phyloP scores from a whole-genome alignment of 37 sponge, comb jelly and placozoan genomes.

The Eunapius fragilis region DNA sequence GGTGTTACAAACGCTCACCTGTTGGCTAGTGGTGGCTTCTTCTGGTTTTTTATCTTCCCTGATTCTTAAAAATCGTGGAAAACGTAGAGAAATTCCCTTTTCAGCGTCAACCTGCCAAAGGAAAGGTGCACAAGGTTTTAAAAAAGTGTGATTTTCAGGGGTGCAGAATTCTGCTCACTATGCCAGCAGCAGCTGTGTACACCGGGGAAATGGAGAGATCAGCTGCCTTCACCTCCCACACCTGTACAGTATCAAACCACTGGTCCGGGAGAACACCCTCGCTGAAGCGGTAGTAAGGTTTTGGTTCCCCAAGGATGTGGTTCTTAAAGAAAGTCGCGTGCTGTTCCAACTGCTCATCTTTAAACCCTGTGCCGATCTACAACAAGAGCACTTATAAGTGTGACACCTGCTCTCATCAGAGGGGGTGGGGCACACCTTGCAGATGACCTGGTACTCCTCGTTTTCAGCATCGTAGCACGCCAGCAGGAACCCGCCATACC shows the following conservation, averaged over 20 bases:
- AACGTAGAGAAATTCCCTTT: conserved; percentile 96
- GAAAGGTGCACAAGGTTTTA: not conserved
- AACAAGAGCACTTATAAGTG: not conserved
- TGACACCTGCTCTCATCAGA: too few species aligned
- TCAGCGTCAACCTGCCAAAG: conserved; percentile 84
- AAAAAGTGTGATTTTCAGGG: not conserved
- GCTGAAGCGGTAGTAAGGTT: conserved; percentile 87
- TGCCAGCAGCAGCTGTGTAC: conserved; percentile 92
- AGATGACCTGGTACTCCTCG: conserved; percentile 95
- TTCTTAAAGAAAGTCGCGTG: conserved; percentile 82
- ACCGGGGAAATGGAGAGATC: conserved; percentile 97
- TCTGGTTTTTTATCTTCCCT: conserved; percentile 97
- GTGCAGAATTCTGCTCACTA: conserved; percentile 38
- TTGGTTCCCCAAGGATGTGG: conserved; percentile 74
- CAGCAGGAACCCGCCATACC: conserved; percentile 94
- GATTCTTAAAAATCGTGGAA: conserved; percentile 94
- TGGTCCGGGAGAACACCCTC: conserved; percentile 79
- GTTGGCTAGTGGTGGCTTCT: conserved; percentile 88
- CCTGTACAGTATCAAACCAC: conserved; percentile 96
- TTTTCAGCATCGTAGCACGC: conserved; percentile 95
- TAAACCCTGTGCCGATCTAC: conserved; percentile 97
- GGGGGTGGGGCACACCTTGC: conserved; percentile 71
- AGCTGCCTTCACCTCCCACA: conserved; percentile 99
- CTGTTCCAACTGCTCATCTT: conserved; percentile 87
- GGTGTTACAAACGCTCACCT: conserved; percentile 31